phyloP scores from a whole-genome alignment of 1,140 invertebrate genomes.

The Anastrepha obliqua region DNA sequence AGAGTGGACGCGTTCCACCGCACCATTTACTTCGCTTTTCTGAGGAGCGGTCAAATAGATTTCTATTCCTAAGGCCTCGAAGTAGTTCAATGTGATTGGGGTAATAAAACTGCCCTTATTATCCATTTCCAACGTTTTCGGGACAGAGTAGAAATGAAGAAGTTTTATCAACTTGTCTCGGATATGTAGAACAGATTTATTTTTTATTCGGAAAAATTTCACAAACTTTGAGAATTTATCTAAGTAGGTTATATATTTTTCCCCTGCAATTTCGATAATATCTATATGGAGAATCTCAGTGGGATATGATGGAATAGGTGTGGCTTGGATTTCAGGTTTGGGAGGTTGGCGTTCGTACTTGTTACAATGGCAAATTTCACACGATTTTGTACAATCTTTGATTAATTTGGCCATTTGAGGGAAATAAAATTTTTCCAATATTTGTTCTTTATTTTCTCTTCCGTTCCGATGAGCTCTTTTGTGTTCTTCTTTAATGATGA shows the following conservation, averaged over 20 bases:
- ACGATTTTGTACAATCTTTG: constrained; percentile 38
- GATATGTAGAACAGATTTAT: no score
- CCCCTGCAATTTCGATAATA: neutral
- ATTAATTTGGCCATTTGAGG: constrained; percentile 48
- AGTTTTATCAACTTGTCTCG: no score
- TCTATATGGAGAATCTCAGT: no score
- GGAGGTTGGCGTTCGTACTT: constrained; percentile 56
- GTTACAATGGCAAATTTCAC: constrained; percentile 50
- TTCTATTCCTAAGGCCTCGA: no score
- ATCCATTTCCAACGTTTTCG: no score
- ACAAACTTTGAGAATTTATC: no score
- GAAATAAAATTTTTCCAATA: constrained; percentile 55
- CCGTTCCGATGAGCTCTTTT: constrained; percentile 53
- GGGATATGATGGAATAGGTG: constrained; percentile 34
- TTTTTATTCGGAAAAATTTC: no score
- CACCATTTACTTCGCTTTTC: constrained; percentile 53
- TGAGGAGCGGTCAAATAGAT: constrained; percentile 28
- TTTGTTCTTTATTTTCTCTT: constrained; percentile 55
- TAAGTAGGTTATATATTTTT: neutral
- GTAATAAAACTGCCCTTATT: no score
- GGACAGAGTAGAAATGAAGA: no score
- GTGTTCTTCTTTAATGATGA: no score
- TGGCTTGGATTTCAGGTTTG: constrained; percentile 23
- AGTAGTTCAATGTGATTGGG: no score
- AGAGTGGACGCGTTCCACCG: constrained; percentile 52